Evolutionary conservation across 2,113 vertebrate species (phyloP).

Genomic region (Limanda limanda): DNA sequence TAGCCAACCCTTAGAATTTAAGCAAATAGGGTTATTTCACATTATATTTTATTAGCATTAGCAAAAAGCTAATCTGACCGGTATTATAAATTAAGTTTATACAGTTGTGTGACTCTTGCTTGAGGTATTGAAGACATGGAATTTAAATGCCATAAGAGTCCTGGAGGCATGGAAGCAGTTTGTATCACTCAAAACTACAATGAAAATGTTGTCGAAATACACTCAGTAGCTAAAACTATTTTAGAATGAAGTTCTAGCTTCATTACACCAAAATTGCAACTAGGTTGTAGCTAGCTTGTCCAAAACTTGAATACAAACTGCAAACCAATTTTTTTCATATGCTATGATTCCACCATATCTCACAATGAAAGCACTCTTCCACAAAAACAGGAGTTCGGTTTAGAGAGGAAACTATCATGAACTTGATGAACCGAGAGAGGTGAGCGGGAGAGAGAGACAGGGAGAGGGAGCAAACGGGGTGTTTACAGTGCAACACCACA

Average conservation of each 20-base stretch:
- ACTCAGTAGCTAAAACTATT: too few species aligned
- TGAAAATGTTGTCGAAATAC: background rate
- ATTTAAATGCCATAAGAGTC: background rate
- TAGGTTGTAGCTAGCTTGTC: background rate
- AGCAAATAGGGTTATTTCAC: too few species aligned
- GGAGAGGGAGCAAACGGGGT: background rate
- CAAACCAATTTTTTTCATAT: background rate
- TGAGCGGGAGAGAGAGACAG: background rate
- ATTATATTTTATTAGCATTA: too few species aligned
- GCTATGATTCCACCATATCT: background rate
- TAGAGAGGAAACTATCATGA: conserved; percentile 30
- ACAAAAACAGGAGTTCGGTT: conserved; percentile 15
- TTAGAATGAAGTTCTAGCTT: too few species aligned
- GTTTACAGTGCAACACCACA: conserved; percentile 12
- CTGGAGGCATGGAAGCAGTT: conserved; percentile 1
- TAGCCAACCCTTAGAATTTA: too few species aligned
- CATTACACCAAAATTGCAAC: background rate
- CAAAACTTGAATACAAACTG: background rate
- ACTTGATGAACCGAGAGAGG: conserved; percentile 50
- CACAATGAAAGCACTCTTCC: conserved; percentile 4
- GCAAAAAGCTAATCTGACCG: too few species aligned
- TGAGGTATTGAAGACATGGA: background rate
- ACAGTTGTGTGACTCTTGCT: background rate
- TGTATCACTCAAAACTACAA: background rate
- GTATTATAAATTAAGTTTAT: too few species aligned